These are phyloP conservation scores for Eristalis pertinax DNA, from an alignment of 2,888 invertebrate genomes.

Conservation along the genomic window DNA sequence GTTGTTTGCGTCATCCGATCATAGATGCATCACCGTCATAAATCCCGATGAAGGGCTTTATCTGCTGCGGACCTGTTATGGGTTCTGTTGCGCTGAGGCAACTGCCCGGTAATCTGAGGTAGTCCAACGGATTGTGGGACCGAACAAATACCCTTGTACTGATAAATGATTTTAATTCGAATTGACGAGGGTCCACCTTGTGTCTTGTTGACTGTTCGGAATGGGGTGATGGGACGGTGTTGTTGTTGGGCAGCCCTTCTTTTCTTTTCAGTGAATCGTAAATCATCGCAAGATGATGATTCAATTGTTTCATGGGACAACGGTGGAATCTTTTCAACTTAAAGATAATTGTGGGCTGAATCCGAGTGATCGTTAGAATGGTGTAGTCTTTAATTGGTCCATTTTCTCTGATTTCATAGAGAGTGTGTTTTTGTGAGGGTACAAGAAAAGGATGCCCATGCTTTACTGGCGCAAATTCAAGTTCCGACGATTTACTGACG, in stretches of 20 bases:
- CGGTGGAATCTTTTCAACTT: background rate
- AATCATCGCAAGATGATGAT: background rate
- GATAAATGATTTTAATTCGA: slow-evolving; percentile 5
- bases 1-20: slow-evolving; percentile 23
- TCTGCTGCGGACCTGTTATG: slow-evolving; percentile 25
- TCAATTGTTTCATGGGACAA: background rate
- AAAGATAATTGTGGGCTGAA: too few species aligned
- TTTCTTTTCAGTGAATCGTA: background rate
- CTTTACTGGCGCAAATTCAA: background rate
- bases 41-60: slow-evolving; percentile 33
- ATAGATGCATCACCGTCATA: slow-evolving; percentile 11
- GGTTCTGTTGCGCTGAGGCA: background rate
- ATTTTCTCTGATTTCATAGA: too few species aligned
- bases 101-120: slow-evolving; percentile 11
- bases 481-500: background rate
- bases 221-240: background rate
- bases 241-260: background rate
- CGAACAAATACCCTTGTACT: background rate
- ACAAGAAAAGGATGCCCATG: background rate
- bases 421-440: too few species aligned
- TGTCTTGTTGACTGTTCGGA: background rate
- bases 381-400: too few species aligned
- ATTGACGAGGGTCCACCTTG: slow-evolving; percentile 44
- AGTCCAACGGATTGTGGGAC: slow-evolving; percentile 18
- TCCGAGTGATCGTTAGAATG: too few species aligned